Evolutionary conservation across 1,140 invertebrate species (phyloP), one percentile per base, ranked within the genome.

Genomic region (Magallana gigas): DNA sequence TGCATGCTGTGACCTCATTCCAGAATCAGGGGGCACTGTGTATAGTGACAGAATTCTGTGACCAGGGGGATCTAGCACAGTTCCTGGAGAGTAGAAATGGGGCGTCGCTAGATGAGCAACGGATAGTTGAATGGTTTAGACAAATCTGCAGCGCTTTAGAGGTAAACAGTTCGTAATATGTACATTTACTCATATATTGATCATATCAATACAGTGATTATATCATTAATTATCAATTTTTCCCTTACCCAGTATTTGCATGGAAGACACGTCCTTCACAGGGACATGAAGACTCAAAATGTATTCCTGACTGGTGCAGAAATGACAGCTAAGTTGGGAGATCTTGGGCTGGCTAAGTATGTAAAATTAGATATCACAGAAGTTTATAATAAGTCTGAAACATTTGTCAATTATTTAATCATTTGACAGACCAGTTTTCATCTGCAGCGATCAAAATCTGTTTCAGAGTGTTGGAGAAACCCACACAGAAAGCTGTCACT

Each of bases 11-110:
- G 8, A 88, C 89, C n/a, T 91, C 91, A 9, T 91, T 90, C 76
- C 88, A 91, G 80, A 48, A 85, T 6, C 85, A 89, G 56, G 91
- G 91, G 29, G 87, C 88, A 8, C 83, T 91, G 1, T 91, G 91
- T 88, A 91, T 91, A n/a, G 90, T 91, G 23, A 91, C 91, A 16
- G 91, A 91, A 60, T 91, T 83, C 84, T 91, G 91, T 84, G 84
- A 88, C 57, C 84, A 87, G 58, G 91, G 91, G 1, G 91, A 91
- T 71, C 76, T 91, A 29, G 85, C 90, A 9, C 85, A 90, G 36
- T 87, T 76, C 57, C 83, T 91, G 14, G 88, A 87, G n/a, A 84
- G 36, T 29, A 84, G 88, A 59, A 76, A 88, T 36, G 59, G 60
- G 4, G 87, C 71, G 48, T 5, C 62, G 16, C 71, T 91, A 23